phyloP scores from a whole-genome alignment of 2,888 invertebrate genomes.

The Gryllus longicercus region DNA sequence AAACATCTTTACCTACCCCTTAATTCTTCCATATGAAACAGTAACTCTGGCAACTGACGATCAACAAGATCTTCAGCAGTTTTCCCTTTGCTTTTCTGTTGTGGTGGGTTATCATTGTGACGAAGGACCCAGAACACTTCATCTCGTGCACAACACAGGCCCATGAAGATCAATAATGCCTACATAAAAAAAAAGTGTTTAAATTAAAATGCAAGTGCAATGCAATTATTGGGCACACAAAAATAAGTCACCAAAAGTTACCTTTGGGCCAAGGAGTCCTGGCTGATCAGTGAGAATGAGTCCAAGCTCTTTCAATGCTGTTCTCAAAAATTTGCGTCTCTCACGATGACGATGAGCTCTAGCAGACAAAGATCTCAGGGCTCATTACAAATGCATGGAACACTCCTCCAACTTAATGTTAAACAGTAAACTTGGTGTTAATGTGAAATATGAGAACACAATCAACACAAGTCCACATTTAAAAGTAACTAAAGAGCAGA shows the following conservation, averaged over 20 bases:
- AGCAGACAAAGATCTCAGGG: constrained; percentile 30
- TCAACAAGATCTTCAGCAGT: constrained; percentile 92
- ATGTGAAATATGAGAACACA: no score
- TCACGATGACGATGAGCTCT: constrained; percentile 87
- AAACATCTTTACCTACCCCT: constrained; percentile 55
- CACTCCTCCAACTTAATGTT: no score
- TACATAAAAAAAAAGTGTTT: constrained; percentile 37
- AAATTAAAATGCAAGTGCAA: neutral
- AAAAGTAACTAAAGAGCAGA: no score
- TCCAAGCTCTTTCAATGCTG: constrained; percentile 91
- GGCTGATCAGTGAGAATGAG: constrained; percentile 97
- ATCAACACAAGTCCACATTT: no score
- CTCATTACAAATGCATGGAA: neutral
- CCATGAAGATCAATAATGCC: constrained; percentile 93
- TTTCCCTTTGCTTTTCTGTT: constrained; percentile 78
- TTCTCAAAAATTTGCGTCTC: constrained; percentile 90
- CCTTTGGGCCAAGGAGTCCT: constrained; percentile 92
- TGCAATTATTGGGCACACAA: neutral
- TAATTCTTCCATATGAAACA: constrained; percentile 98
- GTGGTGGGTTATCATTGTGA: constrained; percentile 93
- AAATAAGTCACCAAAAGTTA: constrained; percentile 37
- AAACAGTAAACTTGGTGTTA: no score
- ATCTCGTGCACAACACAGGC: constrained; percentile 90
- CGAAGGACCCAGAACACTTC: constrained; percentile 95
- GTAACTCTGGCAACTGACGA: constrained; percentile 90